These are phyloP conservation scores for Drosophila gaucha DNA, from an alignment of 2,888 invertebrate species.

Conservation along the genomic window DNA sequence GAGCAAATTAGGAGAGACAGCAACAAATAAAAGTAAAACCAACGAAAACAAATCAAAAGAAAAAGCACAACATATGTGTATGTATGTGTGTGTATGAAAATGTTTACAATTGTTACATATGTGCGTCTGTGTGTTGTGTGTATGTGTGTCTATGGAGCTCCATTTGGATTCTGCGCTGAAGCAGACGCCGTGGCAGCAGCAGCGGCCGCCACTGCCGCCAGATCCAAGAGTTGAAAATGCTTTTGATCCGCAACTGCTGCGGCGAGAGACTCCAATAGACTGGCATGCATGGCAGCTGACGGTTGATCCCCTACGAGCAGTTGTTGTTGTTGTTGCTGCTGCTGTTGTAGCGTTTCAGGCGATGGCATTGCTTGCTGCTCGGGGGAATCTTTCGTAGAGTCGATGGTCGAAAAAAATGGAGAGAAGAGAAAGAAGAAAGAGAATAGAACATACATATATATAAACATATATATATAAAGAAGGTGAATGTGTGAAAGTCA, in stretches of 20 bases:
- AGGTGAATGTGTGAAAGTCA: constrained; percentile 15
- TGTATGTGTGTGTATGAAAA: constrained; percentile 9
- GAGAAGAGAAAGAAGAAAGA: constrained; percentile 42
- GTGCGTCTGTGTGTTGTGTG: constrained; percentile 1
- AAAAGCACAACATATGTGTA: constrained; percentile 17
- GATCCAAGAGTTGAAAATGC: constrained; percentile 78
- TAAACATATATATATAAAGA: constrained; percentile 36
- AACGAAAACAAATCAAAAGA: constrained; percentile 20
- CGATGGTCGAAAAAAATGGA: constrained; percentile 46
- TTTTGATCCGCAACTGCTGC: constrained; percentile 79
- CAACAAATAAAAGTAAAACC: constrained; percentile 8
- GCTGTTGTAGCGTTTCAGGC: constrained; percentile 57
- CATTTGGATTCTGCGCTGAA: constrained; percentile 60
- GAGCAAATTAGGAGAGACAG: constrained; percentile 1
- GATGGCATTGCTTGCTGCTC: constrained; percentile 61
- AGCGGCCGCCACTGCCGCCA: constrained; percentile 69
- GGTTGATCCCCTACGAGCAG: constrained; percentile 51
- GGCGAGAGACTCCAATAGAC: constrained; percentile 71
- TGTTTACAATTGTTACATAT: constrained; percentile 38
- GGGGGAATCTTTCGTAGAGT: constrained; percentile 64
- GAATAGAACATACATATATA: constrained; percentile 51
- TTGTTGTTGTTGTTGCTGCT: constrained; percentile 51
- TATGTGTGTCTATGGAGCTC: constrained; percentile 43
- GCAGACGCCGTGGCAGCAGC: constrained; percentile 66
- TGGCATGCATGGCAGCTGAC: constrained; percentile 70